phyloP scores from a whole-genome alignment of 1,140 invertebrate genomes.

The Drosophila pandora region DNA sequence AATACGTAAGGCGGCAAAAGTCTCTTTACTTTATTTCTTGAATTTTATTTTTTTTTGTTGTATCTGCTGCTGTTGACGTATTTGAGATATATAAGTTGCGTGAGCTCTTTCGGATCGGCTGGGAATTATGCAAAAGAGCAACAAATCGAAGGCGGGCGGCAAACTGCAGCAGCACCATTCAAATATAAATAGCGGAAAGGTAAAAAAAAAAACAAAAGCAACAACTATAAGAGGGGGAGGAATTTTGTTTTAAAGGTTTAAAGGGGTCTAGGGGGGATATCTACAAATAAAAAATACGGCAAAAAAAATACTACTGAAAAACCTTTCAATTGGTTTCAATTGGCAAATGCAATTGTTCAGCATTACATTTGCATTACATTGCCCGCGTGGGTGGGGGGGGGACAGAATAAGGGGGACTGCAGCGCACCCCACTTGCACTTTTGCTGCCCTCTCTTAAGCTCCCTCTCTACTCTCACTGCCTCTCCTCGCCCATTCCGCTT shows the following conservation, averaged over 20 bases:
- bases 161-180: conserved; percentile 64
- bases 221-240: conserved; percentile 35
- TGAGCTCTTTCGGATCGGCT: conserved; percentile 4
- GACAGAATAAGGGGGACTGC: not conserved
- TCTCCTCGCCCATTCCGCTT: conserved; percentile 47
- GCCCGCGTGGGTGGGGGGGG: not conserved
- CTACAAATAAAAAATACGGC: conserved; percentile 8
- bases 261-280: conserved; percentile 34
- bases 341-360: conserved; percentile 53
- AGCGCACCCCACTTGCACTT: conserved; percentile 29
- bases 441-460: conserved; percentile 36
- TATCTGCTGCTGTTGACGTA: conserved; percentile 35
- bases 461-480: conserved; percentile 7
- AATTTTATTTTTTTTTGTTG: not conserved
- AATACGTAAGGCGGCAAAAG: conserved; percentile 63
- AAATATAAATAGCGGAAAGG: conserved; percentile 73
- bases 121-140: conserved; percentile 75
- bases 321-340: conserved; percentile 76
- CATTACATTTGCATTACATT: conserved; percentile 66
- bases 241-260: conserved; percentile 11
- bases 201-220: conserved; percentile 41
- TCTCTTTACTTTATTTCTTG: not conserved
- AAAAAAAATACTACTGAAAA: conserved; percentile 36
- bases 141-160: conserved; percentile 62
- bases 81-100: conserved; percentile 36